Percentiles rank a stretch among this genome's conserved stretches.
These are phyloP conservation scores for Enhydra lutris DNA, from an alignment of 2,113 vertebrate species.

Conservation along the genomic window DNA sequence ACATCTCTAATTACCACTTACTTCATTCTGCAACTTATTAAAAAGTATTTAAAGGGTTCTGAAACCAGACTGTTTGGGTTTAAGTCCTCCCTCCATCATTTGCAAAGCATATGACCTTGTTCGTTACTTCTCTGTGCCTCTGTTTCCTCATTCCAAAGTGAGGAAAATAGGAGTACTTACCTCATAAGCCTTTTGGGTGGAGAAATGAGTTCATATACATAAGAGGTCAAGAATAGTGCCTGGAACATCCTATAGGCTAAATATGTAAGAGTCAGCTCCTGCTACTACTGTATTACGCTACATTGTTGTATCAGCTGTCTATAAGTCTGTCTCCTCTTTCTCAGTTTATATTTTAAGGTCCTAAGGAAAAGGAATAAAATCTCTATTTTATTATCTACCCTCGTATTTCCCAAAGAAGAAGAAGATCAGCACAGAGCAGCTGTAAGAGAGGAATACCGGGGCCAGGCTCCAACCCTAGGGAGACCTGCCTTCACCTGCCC, in stretches of 20 bases:
- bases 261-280: not conserved
- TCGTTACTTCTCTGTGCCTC: not conserved
- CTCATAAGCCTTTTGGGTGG: not conserved
- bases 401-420: not conserved
- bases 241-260: not conserved
- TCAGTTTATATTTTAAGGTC: not conserved
- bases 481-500: not conserved
- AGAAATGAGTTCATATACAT: not conserved
- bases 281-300: not conserved
- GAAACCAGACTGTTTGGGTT: not conserved
- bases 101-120: not conserved
- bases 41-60: not conserved
- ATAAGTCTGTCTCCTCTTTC: not conserved
- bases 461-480: not conserved
- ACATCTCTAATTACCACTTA: not conserved
- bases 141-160: not conserved
- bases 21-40: not conserved
- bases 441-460: not conserved
- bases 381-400: not conserved
- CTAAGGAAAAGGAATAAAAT: not conserved
- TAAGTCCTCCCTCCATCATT: not conserved
- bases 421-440: not conserved
- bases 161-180: not conserved
- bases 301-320: not conserved
- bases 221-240: not conserved